phyloP scores from a whole-genome alignment of 2,888 invertebrate species.

The Troglohyphantes excavatus region DNA sequence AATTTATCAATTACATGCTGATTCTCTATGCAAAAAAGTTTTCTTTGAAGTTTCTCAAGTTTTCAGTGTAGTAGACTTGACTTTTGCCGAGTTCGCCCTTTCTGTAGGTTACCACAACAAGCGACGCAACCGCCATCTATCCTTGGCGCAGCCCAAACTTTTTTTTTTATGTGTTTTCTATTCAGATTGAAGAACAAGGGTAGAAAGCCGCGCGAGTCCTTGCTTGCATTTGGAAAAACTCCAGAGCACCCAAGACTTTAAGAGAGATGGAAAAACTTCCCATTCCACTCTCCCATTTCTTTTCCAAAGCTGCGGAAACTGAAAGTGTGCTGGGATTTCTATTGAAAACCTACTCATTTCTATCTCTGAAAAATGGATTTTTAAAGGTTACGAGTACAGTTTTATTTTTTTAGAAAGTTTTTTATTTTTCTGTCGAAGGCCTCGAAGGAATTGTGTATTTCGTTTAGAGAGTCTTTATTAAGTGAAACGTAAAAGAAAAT shows the following conservation, averaged over 20 bases:
- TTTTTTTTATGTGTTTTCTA: background rate
- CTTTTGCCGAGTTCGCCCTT: background rate
- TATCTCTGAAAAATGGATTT: no score
- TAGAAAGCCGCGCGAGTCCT: background rate
- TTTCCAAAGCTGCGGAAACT: background rate
- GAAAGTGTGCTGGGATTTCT: no score
- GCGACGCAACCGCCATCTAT: background rate
- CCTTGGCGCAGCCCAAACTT: background rate
- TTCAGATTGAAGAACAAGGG: background rate
- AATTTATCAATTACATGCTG: no score
- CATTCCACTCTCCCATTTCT: background rate
- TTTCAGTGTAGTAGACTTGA: background rate
- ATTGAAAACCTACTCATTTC: no score
- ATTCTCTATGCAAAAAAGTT: no score
- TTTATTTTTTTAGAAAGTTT: no score
- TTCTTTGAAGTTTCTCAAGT: no score
- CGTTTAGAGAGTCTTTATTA: no score
- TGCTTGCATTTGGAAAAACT: conserved; percentile 18
- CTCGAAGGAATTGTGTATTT: no score
- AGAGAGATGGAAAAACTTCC: background rate
- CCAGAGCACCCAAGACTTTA: background rate
- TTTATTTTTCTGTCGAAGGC: no score
- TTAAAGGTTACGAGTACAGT: no score
- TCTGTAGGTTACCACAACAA: background rate
- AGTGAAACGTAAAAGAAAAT: no score